A percentile compares a stretch with the other conserved stretches of the same genome.
These are phyloP conservation scores for Ophion slaviceki DNA, from an alignment of 2,888 invertebrate species.

Conservation along the genomic window DNA sequence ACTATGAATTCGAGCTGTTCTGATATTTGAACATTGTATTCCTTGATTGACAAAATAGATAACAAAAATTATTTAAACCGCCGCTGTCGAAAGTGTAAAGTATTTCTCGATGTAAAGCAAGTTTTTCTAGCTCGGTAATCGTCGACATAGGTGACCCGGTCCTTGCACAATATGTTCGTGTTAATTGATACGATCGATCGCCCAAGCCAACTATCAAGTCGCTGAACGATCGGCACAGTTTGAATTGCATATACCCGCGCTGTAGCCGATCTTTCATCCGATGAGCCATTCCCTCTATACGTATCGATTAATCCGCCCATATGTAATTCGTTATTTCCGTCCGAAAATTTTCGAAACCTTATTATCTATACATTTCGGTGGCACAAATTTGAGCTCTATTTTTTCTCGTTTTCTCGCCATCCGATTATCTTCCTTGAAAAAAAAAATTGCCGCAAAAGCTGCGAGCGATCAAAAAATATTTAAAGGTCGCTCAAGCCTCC, in stretches of 20 bases:
- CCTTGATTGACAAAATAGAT: background rate
- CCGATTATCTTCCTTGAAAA: too few species aligned
- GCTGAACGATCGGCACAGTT: background rate
- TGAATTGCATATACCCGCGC: slow-evolving; percentile 6
- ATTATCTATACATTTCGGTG: too few species aligned
- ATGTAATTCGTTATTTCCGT: background rate
- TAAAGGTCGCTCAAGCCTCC: too few species aligned
- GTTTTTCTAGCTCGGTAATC: slow-evolving; percentile 23
- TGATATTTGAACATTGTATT: background rate
- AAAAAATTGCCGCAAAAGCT: too few species aligned
- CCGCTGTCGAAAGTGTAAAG: background rate
- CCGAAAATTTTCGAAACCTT: too few species aligned
- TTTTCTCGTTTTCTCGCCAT: too few species aligned
- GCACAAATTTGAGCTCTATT: too few species aligned
- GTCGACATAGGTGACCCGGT: slow-evolving; percentile 38
- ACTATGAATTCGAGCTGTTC: background rate
- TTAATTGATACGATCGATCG: slow-evolving; percentile 42
- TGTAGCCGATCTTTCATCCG: background rate
- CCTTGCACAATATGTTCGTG: slow-evolving; percentile 29
- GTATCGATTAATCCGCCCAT: background rate
- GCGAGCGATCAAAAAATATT: too few species aligned
- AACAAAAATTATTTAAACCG: background rate
- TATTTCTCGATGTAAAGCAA: background rate
- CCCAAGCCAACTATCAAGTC: slow-evolving; percentile 6
- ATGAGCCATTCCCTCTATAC: slow-evolving; percentile 6